These are phyloP conservation scores for Molossus molossus DNA, from an alignment of 2,797 vertebrate species.

Conservation along the genomic window DNA sequence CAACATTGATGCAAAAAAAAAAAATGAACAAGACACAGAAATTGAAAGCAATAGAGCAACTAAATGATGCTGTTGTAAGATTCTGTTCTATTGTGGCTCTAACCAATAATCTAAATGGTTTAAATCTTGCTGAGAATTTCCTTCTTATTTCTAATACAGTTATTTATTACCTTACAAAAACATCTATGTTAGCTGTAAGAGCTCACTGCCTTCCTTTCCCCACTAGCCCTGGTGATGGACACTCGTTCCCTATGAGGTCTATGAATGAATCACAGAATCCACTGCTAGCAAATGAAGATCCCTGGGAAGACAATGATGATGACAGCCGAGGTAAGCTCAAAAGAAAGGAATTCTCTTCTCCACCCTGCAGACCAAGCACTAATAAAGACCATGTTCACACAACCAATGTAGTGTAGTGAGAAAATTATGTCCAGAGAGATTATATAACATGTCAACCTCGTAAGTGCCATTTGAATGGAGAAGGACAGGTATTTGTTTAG, in stretches of 20 bases:
- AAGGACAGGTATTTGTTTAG: constrained; percentile 47
- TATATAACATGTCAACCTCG: constrained; percentile 39
- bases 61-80: constrained; percentile 31
- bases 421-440: constrained; percentile 46
- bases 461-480: constrained; percentile 28
- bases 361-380: background rate
- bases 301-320: constrained; percentile 96
- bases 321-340: constrained; percentile 92
- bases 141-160: constrained; percentile 37
- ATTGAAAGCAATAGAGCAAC: constrained; percentile 16
- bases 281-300: constrained; percentile 94
- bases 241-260: constrained; percentile 95
- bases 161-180: background rate
- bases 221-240: constrained; percentile 96
- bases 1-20: constrained; percentile 42
- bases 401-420: background rate
- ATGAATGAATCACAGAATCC: constrained; percentile 94
- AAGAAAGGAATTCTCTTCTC: constrained; percentile 69
- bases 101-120: constrained; percentile 21
- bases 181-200: background rate
- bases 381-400: background rate
- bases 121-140: constrained; percentile 1
- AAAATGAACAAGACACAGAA: constrained; percentile 34
- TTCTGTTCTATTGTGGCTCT: constrained; percentile 40
- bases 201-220: constrained; percentile 67